Evolutionary conservation across 2,888 invertebrate species (phyloP), one percentile per base, ranked within the genome.

Genomic region (Diploptera punctata): DNA sequence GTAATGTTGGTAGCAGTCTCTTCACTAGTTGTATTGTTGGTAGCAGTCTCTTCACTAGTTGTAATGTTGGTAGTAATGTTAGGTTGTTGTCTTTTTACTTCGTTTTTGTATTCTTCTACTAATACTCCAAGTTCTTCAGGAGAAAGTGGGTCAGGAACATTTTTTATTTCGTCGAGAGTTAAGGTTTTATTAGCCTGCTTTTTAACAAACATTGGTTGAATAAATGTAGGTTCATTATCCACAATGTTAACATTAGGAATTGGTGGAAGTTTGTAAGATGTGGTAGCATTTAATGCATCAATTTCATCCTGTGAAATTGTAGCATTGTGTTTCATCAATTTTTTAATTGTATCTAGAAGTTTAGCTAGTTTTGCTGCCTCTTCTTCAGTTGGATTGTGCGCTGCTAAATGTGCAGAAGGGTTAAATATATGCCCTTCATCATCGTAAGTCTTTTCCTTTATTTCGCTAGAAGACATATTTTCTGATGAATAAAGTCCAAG

Each of bases 11-110:
- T 67, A 10, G 67, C 21, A 54, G 21, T 54, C 26, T 54, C 54
- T 21, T 16, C 24, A 21, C 24, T 54, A 24, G 21, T 54, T 1
- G 18, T 21, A 52, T 13, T 52, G 19, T 19, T 21, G n/a, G 7
- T 65, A 4, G 43, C 9, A n/a, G n/a, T n/a, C n/a, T n/a, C n/a
- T n/a, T n/a, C n/a, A 44, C 33, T 61, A 16, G 26, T 60, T 29
- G 60, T 31, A 21, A 7, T 60, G 65, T 70, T 31, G 33, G 76
- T 44, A 54, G 33, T 16, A 72, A 75, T 33, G 67, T 62, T 76
- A 49, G 77, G 80, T 78, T 87, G 80, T 76, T 86, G 86, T 18
- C 88, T 79, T 81, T 86, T 87, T 57, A 84, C 83, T 78, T 84
- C 87, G 78, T 83, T 85, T 78, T 84, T 87, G 52, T 78, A 77